A percentile compares a stretch with the other conserved stretches of the same genome.
Conservation (phyloP, 2,888 invertebrate genomes). For the Volucella inflata region DNA sequence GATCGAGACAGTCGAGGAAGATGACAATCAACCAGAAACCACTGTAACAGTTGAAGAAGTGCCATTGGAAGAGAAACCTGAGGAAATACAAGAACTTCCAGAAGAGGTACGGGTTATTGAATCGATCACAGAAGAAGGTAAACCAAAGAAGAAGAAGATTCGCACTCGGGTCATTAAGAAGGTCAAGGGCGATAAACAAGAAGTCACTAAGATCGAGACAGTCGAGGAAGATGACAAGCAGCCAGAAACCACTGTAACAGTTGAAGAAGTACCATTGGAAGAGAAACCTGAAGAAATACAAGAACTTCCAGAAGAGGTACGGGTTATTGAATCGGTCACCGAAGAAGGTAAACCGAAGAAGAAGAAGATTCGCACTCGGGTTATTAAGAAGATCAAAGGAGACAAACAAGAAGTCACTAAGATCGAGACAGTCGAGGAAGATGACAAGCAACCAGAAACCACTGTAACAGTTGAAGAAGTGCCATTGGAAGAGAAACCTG, state of each 20-base stretch:
- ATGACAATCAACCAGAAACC: constrained; percentile 79
- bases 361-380: constrained; percentile 40
- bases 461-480: constrained; percentile 42
- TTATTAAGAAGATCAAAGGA: constrained; percentile 40
- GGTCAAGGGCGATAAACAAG: constrained; percentile 40
- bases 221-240: constrained; percentile 42
- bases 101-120: constrained; percentile 76
- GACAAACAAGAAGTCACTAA: constrained; percentile 49
- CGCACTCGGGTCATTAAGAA: constrained; percentile 76
- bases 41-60: constrained; percentile 81
- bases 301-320: constrained; percentile 36
- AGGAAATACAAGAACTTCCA: constrained; percentile 53
- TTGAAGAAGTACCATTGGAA: constrained; percentile 25
- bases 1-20: constrained; percentile 81
- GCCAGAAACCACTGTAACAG: constrained; percentile 42
- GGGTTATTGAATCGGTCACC: neutral
- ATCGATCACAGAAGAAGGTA: constrained; percentile 77
- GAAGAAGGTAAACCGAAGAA: constrained; percentile 45
- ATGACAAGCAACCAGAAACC: constrained; percentile 40
- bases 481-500: constrained; percentile 29
- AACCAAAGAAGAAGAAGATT: constrained; percentile 79
- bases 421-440: constrained; percentile 41
- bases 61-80: constrained; percentile 44
- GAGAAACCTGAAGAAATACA: constrained; percentile 28
- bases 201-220: constrained; percentile 39